Conservation (phyloP, 2,113 vertebrate species). For the Hiodon tergisus region DNA sequence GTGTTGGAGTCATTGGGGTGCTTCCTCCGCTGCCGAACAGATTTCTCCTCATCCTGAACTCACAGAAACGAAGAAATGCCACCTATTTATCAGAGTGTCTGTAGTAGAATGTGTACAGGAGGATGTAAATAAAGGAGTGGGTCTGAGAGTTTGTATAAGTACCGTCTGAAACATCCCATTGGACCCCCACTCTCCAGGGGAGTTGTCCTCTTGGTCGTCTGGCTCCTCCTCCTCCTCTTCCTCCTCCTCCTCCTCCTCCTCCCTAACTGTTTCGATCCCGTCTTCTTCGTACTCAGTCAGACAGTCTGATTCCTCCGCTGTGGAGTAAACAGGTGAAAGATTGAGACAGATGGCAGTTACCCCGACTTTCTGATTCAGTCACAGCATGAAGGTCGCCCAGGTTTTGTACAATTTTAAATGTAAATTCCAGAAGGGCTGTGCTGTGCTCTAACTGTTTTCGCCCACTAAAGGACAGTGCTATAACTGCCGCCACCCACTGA, state of each 20-base stretch:
- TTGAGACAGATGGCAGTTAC: not conserved
- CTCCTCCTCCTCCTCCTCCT: conserved; percentile 71
- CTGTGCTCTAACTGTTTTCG: too few relatives aligned
- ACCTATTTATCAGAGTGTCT: not conserved
- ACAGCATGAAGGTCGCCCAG: too few relatives aligned
- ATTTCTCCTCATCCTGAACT: conserved; percentile 61
- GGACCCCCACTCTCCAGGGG: conserved; percentile 57
- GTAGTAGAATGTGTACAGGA: too few relatives aligned
- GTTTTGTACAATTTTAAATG: too few relatives aligned
- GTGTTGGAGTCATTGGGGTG: conserved; percentile 55
- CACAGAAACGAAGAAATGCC: not conserved
- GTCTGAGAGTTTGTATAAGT: conserved; percentile 32
- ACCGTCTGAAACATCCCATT: conserved; percentile 67
- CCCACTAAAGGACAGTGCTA: too few relatives aligned
- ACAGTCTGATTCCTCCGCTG: conserved; percentile 81
- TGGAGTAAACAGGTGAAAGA: not conserved
- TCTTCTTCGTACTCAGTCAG: conserved; percentile 87
- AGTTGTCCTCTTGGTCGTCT: conserved; percentile 57
- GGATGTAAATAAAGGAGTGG: not conserved
- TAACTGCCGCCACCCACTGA: too few relatives aligned
- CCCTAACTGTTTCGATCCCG: conserved; percentile 67
- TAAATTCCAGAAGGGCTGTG: too few relatives aligned
- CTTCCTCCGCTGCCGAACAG: conserved; percentile 58
- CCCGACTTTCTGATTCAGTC: too few relatives aligned
- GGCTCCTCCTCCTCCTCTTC: conserved; percentile 36